Base-by-base conservation (phyloP, 2,888 invertebrate genomes). In the Julus scandinavius region DNA sequence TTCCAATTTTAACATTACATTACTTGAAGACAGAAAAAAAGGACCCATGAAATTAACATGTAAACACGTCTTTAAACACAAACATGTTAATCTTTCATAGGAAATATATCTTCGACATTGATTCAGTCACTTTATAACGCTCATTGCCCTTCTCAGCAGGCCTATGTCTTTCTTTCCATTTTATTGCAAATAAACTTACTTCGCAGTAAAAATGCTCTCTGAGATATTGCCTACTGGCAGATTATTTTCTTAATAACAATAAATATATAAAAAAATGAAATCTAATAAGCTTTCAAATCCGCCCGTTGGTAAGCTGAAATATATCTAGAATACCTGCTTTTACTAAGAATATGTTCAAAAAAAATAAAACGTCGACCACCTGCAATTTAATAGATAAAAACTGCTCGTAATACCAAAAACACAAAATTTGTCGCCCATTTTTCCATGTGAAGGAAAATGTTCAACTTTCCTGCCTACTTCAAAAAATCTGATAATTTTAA, bases 401-500 rank as follows among this genome's bases (percentile, higher is more conserved):
- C 72, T 29, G 2, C 54, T 1, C 7, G 72, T 72, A 72, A 72
- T 54, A 72, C 20, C 29, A 9, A 29, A 72, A 72, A 72, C 63
- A 29, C 29, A 29, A 72, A 72, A 72, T 72, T 11, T 72, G 20
- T 72, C 29, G 72, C 20, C 72, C 63, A n/a, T 72, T 29, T n/a
- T 20, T 5, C 72, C 2, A 29, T 1, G 13, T 11, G 9, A 72
- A 29, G 20, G n/a, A 29, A 72, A 63, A 17, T n/a, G 63, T 6
- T 63, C 2, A 63, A 63, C 17, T n/a, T 63, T 17, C 63, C 63
- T n/a, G n/a, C 63, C n/a, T n/a, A 63, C 17, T 63, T 72, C 29
- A 29, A 29, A 72, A 29, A 72, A 72, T 72, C 72, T 72, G 72
- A 72, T 72, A 72, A 72, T 72, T 72, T 72, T 20, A 72, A 72